These are phyloP conservation scores for Premnoplex brunnescens DNA, from an alignment of 2,797 vertebrate species.

Conservation along the genomic window DNA sequence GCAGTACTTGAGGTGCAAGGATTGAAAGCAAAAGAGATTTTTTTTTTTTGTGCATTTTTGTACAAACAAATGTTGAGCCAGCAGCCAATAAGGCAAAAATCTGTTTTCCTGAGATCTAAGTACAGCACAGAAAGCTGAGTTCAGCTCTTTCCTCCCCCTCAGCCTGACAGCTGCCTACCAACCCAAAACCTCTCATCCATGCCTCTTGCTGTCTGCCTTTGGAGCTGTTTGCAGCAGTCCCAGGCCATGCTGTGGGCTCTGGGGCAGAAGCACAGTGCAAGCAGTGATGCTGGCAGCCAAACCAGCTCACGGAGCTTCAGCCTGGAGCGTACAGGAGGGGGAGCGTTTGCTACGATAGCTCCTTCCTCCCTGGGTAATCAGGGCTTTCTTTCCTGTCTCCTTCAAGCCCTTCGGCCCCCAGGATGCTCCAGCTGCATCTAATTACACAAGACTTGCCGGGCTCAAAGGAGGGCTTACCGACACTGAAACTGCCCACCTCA, in stretches of 20 bases:
- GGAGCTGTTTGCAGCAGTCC: not conserved
- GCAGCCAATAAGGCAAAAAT: not conserved
- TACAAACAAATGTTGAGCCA: not conserved
- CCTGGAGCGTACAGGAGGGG: not conserved
- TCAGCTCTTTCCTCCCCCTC: not conserved
- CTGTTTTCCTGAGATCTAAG: not conserved
- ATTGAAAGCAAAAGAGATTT: not conserved
- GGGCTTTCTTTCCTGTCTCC: not conserved
- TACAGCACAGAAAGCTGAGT: not conserved
- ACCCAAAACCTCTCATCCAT: not conserved
- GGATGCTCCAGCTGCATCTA: not conserved
- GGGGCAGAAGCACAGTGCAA: not conserved
- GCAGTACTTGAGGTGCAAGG: not conserved
- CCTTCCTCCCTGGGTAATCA: not conserved
- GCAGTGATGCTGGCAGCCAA: not conserved
- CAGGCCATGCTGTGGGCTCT: not conserved
- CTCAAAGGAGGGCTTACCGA: not conserved
- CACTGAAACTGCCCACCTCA: not conserved
- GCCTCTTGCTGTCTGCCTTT: not conserved
- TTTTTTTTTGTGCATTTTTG: not conserved
- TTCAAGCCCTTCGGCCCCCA: not conserved
- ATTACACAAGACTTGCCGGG: not conserved
- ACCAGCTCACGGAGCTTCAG: not conserved
- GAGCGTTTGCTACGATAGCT: not conserved
- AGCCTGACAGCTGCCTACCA: not conserved